Percentiles rank a stretch among this genome's conserved stretches.
Evolutionary conservation across 1,140 invertebrate species (phyloP).

Genomic region (Melipona quadrifasciata): DNA sequence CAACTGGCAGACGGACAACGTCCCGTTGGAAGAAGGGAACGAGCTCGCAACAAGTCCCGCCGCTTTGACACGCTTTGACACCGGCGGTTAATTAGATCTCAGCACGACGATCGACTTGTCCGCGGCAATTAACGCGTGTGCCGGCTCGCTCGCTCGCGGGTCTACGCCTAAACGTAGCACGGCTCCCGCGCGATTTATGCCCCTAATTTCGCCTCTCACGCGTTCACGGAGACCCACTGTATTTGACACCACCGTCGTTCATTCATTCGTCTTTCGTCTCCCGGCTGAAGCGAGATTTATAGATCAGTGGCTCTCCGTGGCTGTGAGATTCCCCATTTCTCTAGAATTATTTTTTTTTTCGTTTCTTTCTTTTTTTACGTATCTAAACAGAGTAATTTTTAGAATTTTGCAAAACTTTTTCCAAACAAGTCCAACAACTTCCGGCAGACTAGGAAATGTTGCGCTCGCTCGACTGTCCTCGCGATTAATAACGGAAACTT

Average conservation of each 20-base stretch:
- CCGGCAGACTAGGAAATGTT: too few relatives aligned
- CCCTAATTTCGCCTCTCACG: not conserved
- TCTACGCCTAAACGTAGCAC: slow-evolving; percentile 1
- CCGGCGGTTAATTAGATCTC: slow-evolving; percentile 57
- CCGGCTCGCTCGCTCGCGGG: not conserved
- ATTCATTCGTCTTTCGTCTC: too few relatives aligned
- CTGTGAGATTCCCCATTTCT: too few relatives aligned
- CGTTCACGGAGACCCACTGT: too few relatives aligned
- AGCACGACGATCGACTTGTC: slow-evolving; percentile 52
- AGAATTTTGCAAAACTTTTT: too few relatives aligned
- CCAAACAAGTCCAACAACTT: too few relatives aligned
- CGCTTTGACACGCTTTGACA: slow-evolving; percentile 31
- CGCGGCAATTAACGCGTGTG: slow-evolving; percentile 52
- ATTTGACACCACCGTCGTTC: too few relatives aligned
- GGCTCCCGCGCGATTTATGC: slow-evolving; percentile 17
- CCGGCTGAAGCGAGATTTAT: too few relatives aligned
- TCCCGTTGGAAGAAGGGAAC: not conserved
- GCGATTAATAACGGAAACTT: slow-evolving; percentile 11
- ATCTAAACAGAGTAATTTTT: too few relatives aligned
- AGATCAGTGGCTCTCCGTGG: not conserved
- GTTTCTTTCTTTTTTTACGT: too few relatives aligned
- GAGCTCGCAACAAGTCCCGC: slow-evolving; percentile 41
- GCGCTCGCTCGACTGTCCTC: slow-evolving; percentile 7
- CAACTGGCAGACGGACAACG: slow-evolving; percentile 26
- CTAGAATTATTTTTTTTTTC: too few relatives aligned